phyloP scores from a whole-genome alignment of 2,797 vertebrate species.

The Miichthys miiuy region DNA sequence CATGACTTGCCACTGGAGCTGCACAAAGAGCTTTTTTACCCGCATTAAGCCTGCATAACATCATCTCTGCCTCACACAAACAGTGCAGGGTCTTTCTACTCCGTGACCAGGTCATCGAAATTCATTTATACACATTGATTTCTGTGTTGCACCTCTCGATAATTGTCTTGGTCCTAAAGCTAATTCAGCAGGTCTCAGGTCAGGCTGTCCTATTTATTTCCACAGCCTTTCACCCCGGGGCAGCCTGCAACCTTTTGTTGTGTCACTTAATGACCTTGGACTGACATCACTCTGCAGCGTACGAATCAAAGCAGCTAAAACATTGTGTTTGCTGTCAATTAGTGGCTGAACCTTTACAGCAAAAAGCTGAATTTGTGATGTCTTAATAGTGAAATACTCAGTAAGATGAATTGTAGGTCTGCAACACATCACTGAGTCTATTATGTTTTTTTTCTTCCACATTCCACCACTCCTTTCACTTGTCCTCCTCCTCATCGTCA shows the following conservation, averaged over 20 bases:
- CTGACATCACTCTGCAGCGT: constrained; percentile 21
- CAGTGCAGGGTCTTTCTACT: constrained; percentile 23
- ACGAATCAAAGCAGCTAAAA: constrained; percentile 27
- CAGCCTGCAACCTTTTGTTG: constrained; percentile 21
- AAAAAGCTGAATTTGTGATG: neutral
- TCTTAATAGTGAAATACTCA: neutral
- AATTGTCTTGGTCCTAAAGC: constrained; percentile 42
- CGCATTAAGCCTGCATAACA: neutral
- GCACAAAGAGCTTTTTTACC: neutral
- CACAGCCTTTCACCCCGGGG: constrained; percentile 25
- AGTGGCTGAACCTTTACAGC: neutral
- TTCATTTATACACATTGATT: constrained; percentile 59
- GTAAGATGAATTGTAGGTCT: neutral
- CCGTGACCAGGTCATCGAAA: constrained; percentile 38
- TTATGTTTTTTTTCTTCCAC: constrained; percentile 11
- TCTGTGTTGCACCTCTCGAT: constrained; percentile 27
- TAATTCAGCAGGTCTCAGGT: constrained; percentile 60
- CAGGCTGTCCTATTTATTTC: constrained; percentile 42
- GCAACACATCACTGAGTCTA: neutral
- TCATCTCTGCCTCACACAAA: neutral
- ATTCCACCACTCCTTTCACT: neutral
- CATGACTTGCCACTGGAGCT: constrained; percentile 7
- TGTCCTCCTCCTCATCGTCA: neutral
- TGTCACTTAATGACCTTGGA: constrained; percentile 37
- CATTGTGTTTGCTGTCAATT: constrained; percentile 18